phyloP scores from a whole-genome alignment of 2,113 vertebrate species.

The Gymnorhina tibicen region DNA sequence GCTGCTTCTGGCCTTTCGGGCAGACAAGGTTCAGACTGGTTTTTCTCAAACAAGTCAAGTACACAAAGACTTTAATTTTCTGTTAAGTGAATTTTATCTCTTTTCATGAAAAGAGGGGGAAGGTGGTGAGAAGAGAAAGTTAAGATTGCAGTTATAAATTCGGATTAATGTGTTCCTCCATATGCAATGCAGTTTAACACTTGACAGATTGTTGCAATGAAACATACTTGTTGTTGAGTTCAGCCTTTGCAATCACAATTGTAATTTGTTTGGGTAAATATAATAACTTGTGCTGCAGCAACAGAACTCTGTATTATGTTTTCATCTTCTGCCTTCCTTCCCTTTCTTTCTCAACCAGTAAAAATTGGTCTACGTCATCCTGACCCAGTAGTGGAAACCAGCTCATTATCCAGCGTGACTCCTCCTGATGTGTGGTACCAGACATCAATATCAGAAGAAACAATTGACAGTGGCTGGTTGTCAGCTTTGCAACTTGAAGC shows the following conservation, averaged over 20 bases:
- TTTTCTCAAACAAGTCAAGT: not conserved
- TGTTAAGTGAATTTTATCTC: not conserved
- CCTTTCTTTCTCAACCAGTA: slow-evolving; percentile 69
- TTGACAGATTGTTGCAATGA: not conserved
- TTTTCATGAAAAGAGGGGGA: not conserved
- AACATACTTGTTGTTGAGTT: not conserved
- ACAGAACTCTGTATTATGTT: not conserved
- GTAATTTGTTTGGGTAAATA: not conserved
- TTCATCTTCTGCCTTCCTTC: not conserved
- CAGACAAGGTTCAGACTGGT: not conserved
- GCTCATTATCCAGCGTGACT: slow-evolving; percentile 93
- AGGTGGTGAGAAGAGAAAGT: not conserved
- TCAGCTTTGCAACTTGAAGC: slow-evolving; percentile 97
- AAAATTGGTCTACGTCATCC: slow-evolving; percentile 93
- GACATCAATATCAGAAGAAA: slow-evolving; percentile 91
- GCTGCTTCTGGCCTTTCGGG: not conserved
- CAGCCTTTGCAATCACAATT: not conserved
- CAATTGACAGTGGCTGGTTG: slow-evolving; percentile 91
- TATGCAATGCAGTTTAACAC: not conserved
- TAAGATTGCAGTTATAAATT: not conserved
- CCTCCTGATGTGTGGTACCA: slow-evolving; percentile 98
- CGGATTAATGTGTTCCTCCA: not conserved
- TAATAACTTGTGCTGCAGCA: not conserved
- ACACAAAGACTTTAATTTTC: not conserved
- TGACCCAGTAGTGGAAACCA: slow-evolving; percentile 97